Evolutionary conservation across 1,140 invertebrate species (phyloP).

Genomic region (Panagrolaimus sp.): DNA sequence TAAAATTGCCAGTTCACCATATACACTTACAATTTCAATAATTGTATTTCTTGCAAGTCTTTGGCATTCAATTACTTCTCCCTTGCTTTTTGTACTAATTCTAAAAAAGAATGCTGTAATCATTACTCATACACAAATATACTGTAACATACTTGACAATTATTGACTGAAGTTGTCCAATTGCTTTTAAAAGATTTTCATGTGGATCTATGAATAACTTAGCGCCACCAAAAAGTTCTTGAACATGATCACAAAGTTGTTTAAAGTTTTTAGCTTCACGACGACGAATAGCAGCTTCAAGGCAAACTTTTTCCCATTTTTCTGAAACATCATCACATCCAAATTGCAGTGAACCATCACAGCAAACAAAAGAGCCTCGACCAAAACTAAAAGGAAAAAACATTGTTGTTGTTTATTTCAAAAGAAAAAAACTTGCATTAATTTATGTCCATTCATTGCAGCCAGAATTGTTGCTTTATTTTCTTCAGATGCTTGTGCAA

Average conservation of each 20-base stretch:
- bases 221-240: slow-evolving; percentile 33
- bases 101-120: slow-evolving; percentile 7
- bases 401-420: background rate
- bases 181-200: slow-evolving; percentile 32
- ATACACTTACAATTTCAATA: slow-evolving; percentile 33
- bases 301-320: slow-evolving; percentile 38
- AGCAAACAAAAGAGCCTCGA: slow-evolving; percentile 41
- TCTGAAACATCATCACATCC: slow-evolving; percentile 45
- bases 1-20: slow-evolving; percentile 30
- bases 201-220: slow-evolving; percentile 23
- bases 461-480: slow-evolving; percentile 20
- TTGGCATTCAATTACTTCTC: slow-evolving; percentile 16
- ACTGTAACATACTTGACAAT: slow-evolving; percentile 33
- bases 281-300: slow-evolving; percentile 29
- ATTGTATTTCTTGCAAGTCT: background rate
- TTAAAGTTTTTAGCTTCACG: slow-evolving; percentile 37
- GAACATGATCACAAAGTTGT: slow-evolving; percentile 29
- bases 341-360: slow-evolving; percentile 44
- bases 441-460: slow-evolving; percentile 30
- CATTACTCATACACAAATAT: slow-evolving; percentile 6
- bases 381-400: slow-evolving; percentile 33
- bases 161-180: slow-evolving; percentile 34
- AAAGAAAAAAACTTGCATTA: slow-evolving; percentile 27
- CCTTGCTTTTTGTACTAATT: slow-evolving; percentile 3
- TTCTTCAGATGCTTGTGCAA: slow-evolving; percentile 24